Percentiles rank a stretch among this genome's conserved stretches.
Evolutionary conservation across 1,140 invertebrate genomes (phyloP).

Genomic region (Melipona quadrifasciata): DNA sequence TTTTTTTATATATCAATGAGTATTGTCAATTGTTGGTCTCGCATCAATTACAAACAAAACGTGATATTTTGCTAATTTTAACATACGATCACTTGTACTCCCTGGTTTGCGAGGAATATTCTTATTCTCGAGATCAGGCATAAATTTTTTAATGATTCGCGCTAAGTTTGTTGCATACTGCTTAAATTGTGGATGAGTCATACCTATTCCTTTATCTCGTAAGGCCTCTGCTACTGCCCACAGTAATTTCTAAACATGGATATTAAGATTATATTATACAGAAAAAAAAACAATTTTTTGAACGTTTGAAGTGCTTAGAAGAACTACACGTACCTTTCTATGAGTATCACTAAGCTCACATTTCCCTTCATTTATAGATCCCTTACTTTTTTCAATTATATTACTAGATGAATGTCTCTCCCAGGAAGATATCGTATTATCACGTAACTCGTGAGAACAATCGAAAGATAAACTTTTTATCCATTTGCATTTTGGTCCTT

Average conservation of each 20-base stretch:
- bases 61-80: conserved; percentile 85
- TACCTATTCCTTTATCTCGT: conserved; percentile 84
- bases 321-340: conserved; percentile 82
- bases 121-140: conserved; percentile 77
- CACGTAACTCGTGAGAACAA: conserved; percentile 72
- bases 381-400: conserved; percentile 58
- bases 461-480: conserved; percentile 85
- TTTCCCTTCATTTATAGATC: conserved; percentile 51
- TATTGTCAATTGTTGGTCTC: conserved; percentile 65
- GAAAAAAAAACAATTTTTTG: background rate
- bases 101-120: conserved; percentile 79
- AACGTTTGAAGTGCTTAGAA: background rate
- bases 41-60: conserved; percentile 84
- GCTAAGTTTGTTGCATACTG: conserved; percentile 84
- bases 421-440: conserved; percentile 57
- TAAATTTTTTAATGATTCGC: conserved; percentile 83
- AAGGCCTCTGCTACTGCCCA: conserved; percentile 87
- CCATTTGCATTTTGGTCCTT: conserved; percentile 81
- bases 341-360: conserved; percentile 84
- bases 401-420: conserved; percentile 67
- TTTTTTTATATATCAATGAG: conserved; percentile 38
- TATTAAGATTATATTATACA: conserved; percentile 11
- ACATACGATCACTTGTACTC: conserved; percentile 83
- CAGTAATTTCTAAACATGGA: conserved; percentile 84
- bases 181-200: conserved; percentile 85